Evolutionary conservation across 1,140 invertebrate genomes (phyloP).

Genomic region (Tyrophagus putrescentiae): DNA sequence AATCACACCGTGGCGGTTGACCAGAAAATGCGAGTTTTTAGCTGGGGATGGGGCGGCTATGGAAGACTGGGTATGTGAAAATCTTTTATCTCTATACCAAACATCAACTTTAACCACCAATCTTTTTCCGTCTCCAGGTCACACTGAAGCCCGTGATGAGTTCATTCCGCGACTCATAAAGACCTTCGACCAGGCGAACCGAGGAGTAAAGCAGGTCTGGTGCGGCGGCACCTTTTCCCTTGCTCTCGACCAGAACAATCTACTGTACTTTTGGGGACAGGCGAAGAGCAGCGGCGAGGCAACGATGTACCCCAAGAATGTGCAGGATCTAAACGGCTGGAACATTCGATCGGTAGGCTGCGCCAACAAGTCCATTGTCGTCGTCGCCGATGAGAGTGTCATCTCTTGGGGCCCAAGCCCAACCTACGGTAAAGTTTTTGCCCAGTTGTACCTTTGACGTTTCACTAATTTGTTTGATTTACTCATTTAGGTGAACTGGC

Average conservation of each 20-base stretch:
- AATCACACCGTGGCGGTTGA: constrained; percentile 80
- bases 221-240: constrained; percentile 75
- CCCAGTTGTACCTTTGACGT: too few relatives aligned
- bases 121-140: constrained; percentile 38
- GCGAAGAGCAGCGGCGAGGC: constrained; percentile 80
- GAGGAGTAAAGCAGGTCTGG: constrained; percentile 58
- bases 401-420: constrained; percentile 81
- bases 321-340: constrained; percentile 80
- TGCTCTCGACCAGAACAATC: constrained; percentile 60
- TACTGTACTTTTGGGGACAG: constrained; percentile 69
- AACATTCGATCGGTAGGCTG: constrained; percentile 64
- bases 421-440: constrained; percentile 76
- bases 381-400: constrained; percentile 72
- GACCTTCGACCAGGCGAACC: constrained; percentile 55
- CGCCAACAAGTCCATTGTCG: constrained; percentile 48
- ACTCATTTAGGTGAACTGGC: constrained; percentile 41
- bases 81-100: background rate
- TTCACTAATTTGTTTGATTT: background rate
- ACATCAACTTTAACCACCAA: background rate
- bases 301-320: constrained; percentile 89
- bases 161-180: constrained; percentile 73
- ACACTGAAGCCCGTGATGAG: constrained; percentile 76
- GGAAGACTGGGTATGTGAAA: constrained; percentile 53
- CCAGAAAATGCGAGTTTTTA: constrained; percentile 65
- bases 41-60: constrained; percentile 88